Base-by-base conservation (phyloP, 92 coral and sea anemone genomes). In the Scolanthus callimorphus region DNA sequence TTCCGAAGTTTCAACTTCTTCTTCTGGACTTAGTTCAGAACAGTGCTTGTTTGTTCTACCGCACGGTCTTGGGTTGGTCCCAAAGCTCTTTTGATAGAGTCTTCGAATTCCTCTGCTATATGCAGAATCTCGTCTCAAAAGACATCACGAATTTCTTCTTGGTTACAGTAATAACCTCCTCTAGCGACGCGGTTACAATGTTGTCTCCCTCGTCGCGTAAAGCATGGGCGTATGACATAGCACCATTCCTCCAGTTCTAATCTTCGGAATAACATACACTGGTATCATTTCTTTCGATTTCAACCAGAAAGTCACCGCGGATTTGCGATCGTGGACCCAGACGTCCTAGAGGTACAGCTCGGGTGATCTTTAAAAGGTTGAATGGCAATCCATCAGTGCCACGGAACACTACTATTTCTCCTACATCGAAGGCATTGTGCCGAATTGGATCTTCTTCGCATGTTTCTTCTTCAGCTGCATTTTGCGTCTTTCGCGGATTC, bases 381-480 rank as follows among this genome's bases (percentile, higher is more conserved):
- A 65, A 51, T 20, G 65, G 75, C 60, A 68, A 68, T 57, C 65
- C 75, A 68, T 55, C 74, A 67, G 74, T 55, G 44, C 74, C 65
- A 67, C 74, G 55, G 57, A 67, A 55, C 44, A 55, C 74, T 51
- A 67, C 48, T 53, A 28, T 63, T 58, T 54, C 74, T 55, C 74
- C 74, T 53, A 67, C 56, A 29, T 67, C 63, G 56, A 55, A 55
- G 74, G 28, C 74, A 58, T 22, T 58, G 49, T 58, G 31, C 31
- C 63, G 31, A 48, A 44, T 48, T 31, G 27, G 45, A 56, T 56
- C 25, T 56, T 25, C 46, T 56, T 48, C n/a, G n/a, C n/a, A n/a
- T n/a, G n/a, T 31, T 23, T 58, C 43, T 23, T 58, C 49, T 51
- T 58, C 50, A 59, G 65, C 65, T 39, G 39, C 37, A 52, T 59